Percentiles rank a stretch among this genome's conserved stretches.
phyloP scores from a whole-genome alignment of 2,888 invertebrate genomes.

The Smittia sp. region DNA sequence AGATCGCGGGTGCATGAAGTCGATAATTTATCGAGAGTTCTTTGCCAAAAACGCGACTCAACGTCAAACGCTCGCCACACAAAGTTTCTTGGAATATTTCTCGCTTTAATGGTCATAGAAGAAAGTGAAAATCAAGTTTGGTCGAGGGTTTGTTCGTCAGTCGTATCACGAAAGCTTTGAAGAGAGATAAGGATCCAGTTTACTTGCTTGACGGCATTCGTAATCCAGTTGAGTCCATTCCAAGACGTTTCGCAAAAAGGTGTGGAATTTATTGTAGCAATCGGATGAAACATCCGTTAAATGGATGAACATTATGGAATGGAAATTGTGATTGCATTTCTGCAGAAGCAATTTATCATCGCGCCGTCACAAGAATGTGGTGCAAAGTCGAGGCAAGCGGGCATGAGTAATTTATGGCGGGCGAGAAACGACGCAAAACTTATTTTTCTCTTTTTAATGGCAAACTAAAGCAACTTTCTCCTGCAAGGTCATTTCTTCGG shows the following conservation, averaged over 20 bases:
- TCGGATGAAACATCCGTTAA: background rate
- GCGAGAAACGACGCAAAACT: background rate
- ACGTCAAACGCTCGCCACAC: background rate
- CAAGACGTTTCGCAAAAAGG: background rate
- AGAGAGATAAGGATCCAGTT: background rate
- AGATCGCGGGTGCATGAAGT: background rate
- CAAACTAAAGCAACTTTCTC: constrained; percentile 28
- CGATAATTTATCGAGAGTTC: background rate
- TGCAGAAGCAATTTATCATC: background rate
- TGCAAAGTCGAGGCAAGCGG: background rate
- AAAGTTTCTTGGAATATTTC: background rate
- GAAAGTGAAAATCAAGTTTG: constrained; percentile 28
- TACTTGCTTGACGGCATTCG: background rate
- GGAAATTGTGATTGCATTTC: background rate
- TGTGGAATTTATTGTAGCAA: constrained; percentile 8
- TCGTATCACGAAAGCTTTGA: background rate
- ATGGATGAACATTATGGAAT: constrained; percentile 2
- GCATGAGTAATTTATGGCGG: constrained; percentile 20
- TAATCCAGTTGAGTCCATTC: background rate
- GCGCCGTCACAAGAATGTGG: background rate
- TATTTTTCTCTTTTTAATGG: background rate
- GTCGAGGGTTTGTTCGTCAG: background rate
- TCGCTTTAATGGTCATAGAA: background rate
- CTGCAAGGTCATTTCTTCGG: constrained; percentile 26
- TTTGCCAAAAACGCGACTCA: background rate